Conservation (phyloP, 2,113 vertebrate species). For the Rhinopithecus roxellana region DNA sequence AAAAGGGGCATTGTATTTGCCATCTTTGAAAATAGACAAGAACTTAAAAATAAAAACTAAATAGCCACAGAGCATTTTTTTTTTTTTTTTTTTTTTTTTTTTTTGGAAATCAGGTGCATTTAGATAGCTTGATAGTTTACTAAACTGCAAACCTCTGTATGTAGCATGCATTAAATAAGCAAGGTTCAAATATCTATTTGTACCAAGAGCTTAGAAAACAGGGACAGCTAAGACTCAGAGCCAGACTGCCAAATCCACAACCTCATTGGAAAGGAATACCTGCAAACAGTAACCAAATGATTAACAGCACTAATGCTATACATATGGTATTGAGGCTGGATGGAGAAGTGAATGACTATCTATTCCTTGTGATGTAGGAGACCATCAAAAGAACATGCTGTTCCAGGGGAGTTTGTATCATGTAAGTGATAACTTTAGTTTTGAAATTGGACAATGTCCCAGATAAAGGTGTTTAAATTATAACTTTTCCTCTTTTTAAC, state of each 20-base stretch:
- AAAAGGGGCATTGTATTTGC: background rate
- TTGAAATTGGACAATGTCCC: constrained; percentile 9
- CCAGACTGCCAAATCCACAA: background rate
- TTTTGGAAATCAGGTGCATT: background rate
- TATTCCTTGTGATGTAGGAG: background rate
- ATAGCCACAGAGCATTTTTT: background rate
- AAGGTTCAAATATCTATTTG: constrained; percentile 4
- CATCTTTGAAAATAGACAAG: constrained; percentile 12
- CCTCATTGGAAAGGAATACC: background rate
- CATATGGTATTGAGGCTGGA: fast-evolving
- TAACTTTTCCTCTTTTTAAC: constrained; percentile 39
- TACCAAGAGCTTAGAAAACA: background rate
- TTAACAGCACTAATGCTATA: background rate
- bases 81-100: background rate
- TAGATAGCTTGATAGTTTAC: constrained; percentile 10
- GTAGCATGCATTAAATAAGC: background rate
- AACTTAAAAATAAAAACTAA: constrained; percentile 35
- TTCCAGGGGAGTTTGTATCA: background rate
- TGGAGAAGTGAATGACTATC: background rate
- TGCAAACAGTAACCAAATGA: background rate
- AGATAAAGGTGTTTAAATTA: constrained; percentile 48
- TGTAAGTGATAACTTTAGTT: background rate
- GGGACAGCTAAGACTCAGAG: background rate
- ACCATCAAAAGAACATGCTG: background rate
- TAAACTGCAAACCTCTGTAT: constrained; percentile 15